Conservation (phyloP, 2,888 invertebrate genomes). For the Steinernema carpocapsae region DNA sequence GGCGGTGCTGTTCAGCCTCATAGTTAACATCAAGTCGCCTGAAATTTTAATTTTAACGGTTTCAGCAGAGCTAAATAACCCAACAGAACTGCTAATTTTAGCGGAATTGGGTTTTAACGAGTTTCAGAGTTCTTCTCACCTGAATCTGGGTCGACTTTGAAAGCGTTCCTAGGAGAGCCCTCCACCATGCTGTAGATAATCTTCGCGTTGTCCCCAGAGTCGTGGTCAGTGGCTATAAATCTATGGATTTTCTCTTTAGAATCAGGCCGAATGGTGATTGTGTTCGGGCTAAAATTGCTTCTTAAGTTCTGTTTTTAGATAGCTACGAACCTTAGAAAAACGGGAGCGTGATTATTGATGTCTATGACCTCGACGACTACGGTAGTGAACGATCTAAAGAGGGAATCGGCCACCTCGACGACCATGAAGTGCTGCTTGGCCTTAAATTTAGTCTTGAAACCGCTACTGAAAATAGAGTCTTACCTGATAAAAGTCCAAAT, state of each 20-base stretch:
- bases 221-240: constrained; percentile 49
- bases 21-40: constrained; percentile 43
- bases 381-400: neutral
- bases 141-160: constrained; percentile 3
- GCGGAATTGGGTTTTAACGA: no score
- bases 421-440: constrained; percentile 37
- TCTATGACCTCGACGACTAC: constrained; percentile 76
- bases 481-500: constrained; percentile 80
- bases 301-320: no score
- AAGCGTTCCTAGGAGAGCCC: neutral
- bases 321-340: constrained; percentile 77
- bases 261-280: constrained; percentile 23
- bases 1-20: constrained; percentile 35
- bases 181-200: constrained; percentile 27
- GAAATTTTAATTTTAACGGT: constrained; percentile 15
- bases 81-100: no score
- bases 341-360: constrained; percentile 90
- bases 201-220: constrained; percentile 24
- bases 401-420: constrained; percentile 35
- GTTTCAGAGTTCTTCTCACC: no score
- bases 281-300: constrained; percentile 25
- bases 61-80: no score
- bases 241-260: constrained; percentile 45
- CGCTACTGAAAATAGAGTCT: neutral
- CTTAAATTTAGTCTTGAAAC: neutral